Evolutionary conservation across 2,888 invertebrate genomes (phyloP), one percentile per base, ranked within the genome.

Genomic region (Phaonia tiefii): DNA sequence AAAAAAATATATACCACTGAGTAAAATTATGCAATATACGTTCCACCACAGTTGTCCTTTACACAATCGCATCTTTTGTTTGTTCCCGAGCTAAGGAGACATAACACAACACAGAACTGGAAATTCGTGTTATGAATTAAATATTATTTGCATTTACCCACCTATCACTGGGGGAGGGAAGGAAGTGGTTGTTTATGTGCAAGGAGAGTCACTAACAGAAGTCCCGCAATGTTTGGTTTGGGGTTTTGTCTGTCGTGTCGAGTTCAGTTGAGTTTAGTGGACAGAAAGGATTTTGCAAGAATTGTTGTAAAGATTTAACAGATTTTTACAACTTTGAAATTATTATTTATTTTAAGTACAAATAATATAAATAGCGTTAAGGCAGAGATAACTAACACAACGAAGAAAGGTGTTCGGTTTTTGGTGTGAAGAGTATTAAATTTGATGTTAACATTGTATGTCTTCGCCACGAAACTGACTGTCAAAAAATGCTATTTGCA

Each of bases 271-370:
- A 25, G 56, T 56, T 15, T 17, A 5, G 46, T 15, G 46, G 15
- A 17, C 46, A n/a, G n/a, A 46, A 46, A 17, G 15, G 46, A 46
- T 51, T 51, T 58, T 46, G 0, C 70, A 71, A 37, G 25, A 54
- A 54, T 73, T 74, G 44, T 13, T 56, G 60, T 20, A 39, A 31
- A 74, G 66, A 74, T 66, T 74, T 66, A 17, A 66, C 20, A 58
- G 37, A 8, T 56, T 37, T 66, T 66, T 11, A 66, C n/a, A 58
- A 60, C 20, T 56, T 37, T 66, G 26, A 56, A n/a, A n/a, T n/a
- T 25, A 66, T 74, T 74, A 66, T 74, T 66, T 74, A 74, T 56
- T 66, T 46, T 10, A 66, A 66, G 56, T 74, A 42, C 44, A 26
- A 46, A 74, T n/a, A n/a, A n/a, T 66, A 39, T 26, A 44, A 56